Evolutionary conservation across 2,888 invertebrate species (phyloP), one percentile per base, ranked within the genome.

Genomic region (Latheticus oryzae): DNA sequence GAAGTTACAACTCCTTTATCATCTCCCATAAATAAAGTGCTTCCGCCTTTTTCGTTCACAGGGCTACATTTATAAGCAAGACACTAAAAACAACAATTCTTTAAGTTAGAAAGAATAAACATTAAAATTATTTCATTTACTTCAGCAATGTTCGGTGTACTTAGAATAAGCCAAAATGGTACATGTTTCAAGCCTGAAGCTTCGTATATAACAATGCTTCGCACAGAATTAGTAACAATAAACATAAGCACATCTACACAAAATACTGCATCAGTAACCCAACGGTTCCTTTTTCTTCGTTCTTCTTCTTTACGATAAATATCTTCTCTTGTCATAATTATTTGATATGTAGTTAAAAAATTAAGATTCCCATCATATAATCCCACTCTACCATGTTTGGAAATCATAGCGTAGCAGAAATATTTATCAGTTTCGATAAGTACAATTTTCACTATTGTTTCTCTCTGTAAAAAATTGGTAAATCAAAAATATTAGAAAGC

Each of bases 181-280:
- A 81, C 77, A 68, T 87, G 87, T 0, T 82, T 79, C 15, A 85
- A 73, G 0, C 85, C 83, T 1, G 83, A 79, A 0, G 82, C 85
- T 65, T 86, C 85, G 63, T 85, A 86, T 26, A 87, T 75, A 1
- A 82, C 82, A 32, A 87, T 73, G 65, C 84, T 85, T 58, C 87
- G 80, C 52, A 86, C 83, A 0, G 85, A 84, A 2, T 84, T 83
- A 0, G 83, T 79, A 30, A 85, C 72, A 16, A 84, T 68, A 32
- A 87, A 73, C 66, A 81, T 80, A 47, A 82, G 79, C 1, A 82
- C 81, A 62, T 87, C 86, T 76, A 82, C 74, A 9, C 79, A 74
- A 71, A 84, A 86, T 1, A 85, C 70, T 0, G 83, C 85, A 63
- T 87, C 87, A 0, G 86, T 87, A 1, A 87, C 79, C 87, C 87